phyloP scores from a whole-genome alignment of 2,113 vertebrate species.

The Vulpes vulpes region DNA sequence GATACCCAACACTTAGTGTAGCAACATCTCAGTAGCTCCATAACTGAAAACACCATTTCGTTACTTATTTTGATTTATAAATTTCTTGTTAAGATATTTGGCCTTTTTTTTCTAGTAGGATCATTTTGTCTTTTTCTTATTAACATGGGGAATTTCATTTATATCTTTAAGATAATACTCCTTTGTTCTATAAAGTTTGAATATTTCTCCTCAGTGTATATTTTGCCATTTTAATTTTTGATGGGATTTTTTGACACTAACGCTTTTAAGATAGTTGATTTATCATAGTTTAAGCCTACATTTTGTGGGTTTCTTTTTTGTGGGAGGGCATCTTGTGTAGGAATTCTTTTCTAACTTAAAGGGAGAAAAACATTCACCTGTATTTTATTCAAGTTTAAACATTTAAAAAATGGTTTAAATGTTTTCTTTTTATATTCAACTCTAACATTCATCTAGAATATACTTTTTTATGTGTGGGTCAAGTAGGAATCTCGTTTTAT shows the following conservation, averaged over 20 bases:
- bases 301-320: not conserved
- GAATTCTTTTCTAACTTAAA: not conserved
- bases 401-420: not conserved
- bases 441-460: not conserved
- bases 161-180: not conserved
- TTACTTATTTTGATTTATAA: not conserved
- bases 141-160: not conserved
- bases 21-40: not conserved
- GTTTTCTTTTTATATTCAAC: not conserved
- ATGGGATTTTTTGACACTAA: not conserved
- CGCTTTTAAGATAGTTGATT: not conserved
- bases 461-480: not conserved
- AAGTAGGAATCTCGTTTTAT: not conserved
- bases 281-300: not conserved
- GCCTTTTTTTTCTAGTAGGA: not conserved
- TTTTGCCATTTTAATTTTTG: not conserved
- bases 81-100: not conserved
- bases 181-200: not conserved
- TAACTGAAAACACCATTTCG: not conserved
- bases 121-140: not conserved
- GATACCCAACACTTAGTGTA: not conserved
- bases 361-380: not conserved
- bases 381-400: not conserved
- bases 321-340: not conserved
- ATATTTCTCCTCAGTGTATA: not conserved